Conservation (phyloP, 2,113 vertebrate species). For the Tragulus kanchil region DNA sequence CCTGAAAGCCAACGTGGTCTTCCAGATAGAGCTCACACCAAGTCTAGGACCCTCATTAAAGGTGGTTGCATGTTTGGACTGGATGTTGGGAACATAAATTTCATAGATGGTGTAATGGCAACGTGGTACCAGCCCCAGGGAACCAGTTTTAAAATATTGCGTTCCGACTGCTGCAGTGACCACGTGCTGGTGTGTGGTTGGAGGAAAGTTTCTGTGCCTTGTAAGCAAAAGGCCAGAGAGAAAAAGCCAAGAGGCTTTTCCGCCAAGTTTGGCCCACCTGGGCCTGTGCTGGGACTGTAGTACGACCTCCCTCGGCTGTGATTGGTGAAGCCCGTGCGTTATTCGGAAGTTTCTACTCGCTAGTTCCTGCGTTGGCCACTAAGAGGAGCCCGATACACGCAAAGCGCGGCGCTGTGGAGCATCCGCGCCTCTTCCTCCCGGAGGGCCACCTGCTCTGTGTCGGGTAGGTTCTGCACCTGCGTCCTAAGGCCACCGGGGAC, state of each 20-base stretch:
- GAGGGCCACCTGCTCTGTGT: accelerated
- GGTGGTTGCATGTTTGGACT: accelerated
- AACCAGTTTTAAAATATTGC: not conserved
- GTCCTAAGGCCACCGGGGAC: not conserved
- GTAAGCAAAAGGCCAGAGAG: not conserved
- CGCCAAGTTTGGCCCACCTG: too few relatives aligned
- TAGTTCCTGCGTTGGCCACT: constrained; percentile 9
- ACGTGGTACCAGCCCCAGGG: not conserved
- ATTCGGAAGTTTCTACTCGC: not conserved
- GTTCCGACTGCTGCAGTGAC: not conserved
- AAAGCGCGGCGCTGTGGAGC: accelerated
- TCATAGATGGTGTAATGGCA: not conserved
- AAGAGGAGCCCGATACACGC: constrained; percentile 59
- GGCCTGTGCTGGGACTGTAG: not conserved
- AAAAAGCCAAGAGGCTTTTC: not conserved
- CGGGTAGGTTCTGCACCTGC: not conserved
- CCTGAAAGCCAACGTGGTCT: not conserved
- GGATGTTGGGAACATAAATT: not conserved
- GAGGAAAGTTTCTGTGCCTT: not conserved
- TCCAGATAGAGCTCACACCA: not conserved
- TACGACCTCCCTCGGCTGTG: not conserved
- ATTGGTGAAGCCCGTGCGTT: not conserved
- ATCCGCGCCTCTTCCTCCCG: accelerated
- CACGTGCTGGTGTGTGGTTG: not conserved
- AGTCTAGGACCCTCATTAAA: not conserved